Evolutionary conservation across 2,888 invertebrate genomes (phyloP).

Genomic region (Masnerella sp.): DNA sequence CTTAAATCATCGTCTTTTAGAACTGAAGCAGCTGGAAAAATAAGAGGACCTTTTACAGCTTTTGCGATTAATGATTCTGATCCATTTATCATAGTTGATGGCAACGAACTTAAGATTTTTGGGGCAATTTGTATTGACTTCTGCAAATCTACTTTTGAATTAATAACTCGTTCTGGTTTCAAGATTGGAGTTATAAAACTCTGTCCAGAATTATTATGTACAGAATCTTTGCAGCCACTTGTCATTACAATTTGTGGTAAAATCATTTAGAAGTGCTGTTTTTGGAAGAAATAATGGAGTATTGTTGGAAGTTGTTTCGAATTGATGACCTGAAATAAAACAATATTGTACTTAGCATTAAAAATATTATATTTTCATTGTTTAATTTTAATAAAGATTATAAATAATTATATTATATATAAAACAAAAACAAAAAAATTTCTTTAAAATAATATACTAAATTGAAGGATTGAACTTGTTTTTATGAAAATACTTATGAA

Average conservation of each 20-base stretch:
- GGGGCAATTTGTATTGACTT: constrained; percentile 70
- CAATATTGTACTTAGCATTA: neutral
- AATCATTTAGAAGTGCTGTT: constrained; percentile 66
- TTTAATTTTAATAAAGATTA: constrained; percentile 28
- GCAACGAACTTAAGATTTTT: constrained; percentile 65
- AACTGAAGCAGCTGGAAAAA: constrained; percentile 66
- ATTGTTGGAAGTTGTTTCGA: constrained; percentile 55
- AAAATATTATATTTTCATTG: neutral
- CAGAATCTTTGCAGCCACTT: constrained; percentile 59
- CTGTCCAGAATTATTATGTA: constrained; percentile 65
- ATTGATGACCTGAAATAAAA: constrained; percentile 43
- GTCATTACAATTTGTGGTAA: constrained; percentile 66
- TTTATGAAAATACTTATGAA: too few species aligned
- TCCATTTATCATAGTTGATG: constrained; percentile 55
- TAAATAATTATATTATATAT: too few species aligned
- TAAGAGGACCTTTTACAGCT: constrained; percentile 63
- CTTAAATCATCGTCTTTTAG: constrained; percentile 68
- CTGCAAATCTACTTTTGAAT: constrained; percentile 40
- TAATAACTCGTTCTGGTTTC: constrained; percentile 58
- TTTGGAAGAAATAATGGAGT: constrained; percentile 71
- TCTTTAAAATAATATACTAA: too few species aligned
- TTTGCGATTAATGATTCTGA: constrained; percentile 51
- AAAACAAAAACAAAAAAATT: too few species aligned
- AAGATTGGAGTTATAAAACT: constrained; percentile 67
- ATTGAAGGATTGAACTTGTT: too few species aligned